Base-by-base conservation (phyloP, 2,888 invertebrate species). In the Melolontha melolontha region DNA sequence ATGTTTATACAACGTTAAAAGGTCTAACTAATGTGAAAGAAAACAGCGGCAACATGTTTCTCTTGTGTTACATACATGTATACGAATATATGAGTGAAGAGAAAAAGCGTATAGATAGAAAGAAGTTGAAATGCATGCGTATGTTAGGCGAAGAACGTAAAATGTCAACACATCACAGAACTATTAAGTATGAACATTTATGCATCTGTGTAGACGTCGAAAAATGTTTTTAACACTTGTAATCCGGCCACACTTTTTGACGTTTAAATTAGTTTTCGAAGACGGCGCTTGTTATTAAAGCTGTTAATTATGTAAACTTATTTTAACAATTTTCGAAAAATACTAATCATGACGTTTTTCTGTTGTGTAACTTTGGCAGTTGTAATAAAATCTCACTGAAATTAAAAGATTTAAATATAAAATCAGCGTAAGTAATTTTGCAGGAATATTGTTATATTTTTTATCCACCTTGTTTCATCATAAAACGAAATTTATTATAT, bases 1-100 rank as follows among this genome's bases (percentile, higher is more conserved):
- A 69, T 79, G 75, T 80, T 80, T 80, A 77, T 78, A 76, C 75
- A 75, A 75, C 71, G 75, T 76, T 79, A 77, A 79, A 76, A 78
- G 77, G 78, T 78, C 78, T 79, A 74, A 75, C 16, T 39, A 16
- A 12, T 10, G 8, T 54, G 2, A 51, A 7, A n/a, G 29, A 54
- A 74, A 75, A 77, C 39, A 55, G 10, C 34, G 34, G 34, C 7
- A 34, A 34, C 34, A 34, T 34, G 7, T 6, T 34, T 34, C 34
- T 34, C 34, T 34, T 34, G 10, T 34, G 34, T 34, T 34, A 10
- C 34, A 34, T 34, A 34, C 34, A 10, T 34, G 6, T 6, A 6
- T 34, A 34, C 34, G 6, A n/a, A n/a, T n/a, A n/a, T 22, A 22
- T 4, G 22, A 6, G 34, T 10, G 10, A 34, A 10, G 6, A 8